Conservation (phyloP, 2,113 vertebrate genomes). For the Takifugu flavidus region DNA sequence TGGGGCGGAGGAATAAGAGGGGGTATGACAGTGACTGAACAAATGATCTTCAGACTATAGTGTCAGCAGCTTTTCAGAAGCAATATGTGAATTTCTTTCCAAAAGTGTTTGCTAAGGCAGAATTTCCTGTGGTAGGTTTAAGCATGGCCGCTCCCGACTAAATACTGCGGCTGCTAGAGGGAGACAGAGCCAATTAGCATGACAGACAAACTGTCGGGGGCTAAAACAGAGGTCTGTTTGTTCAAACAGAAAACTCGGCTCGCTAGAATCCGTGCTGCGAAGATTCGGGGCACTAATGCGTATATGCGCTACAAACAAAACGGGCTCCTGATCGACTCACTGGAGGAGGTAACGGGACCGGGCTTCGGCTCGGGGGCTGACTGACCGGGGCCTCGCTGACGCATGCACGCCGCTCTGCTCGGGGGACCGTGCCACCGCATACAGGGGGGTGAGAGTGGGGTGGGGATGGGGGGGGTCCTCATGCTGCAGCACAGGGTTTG, state of each 20-base stretch:
- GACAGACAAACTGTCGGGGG: conserved; percentile 55
- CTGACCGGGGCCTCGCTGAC: conserved; percentile 63
- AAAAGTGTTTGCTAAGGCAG: conserved; percentile 59
- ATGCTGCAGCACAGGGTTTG: conserved; percentile 56
- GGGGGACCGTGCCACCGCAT: conserved; percentile 55
- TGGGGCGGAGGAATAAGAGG: conserved; percentile 30
- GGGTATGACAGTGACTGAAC: conserved; percentile 52
- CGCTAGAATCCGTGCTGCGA: conserved; percentile 91
- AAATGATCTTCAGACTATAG: conserved; percentile 57
- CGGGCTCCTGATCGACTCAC: conserved; percentile 85
- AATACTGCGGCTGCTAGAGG: conserved; percentile 52
- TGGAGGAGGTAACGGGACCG: conserved; percentile 85
- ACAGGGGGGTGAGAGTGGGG: conserved; percentile 12
- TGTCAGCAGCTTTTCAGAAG: conserved; percentile 62
- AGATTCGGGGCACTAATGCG: conserved; percentile 91
- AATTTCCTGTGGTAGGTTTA: conserved; percentile 49
- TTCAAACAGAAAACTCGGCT: conserved; percentile 93
- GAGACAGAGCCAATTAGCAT: conserved; percentile 60
- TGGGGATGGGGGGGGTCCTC: conserved; percentile 38
- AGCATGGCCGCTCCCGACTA: conserved; percentile 36
- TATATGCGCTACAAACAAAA: conserved; percentile 99
- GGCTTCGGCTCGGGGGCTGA: conserved; percentile 51
- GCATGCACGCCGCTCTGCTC: conserved; percentile 68
- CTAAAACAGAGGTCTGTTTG: conserved; percentile 78
- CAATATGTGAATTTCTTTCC: conserved; percentile 51